phyloP scores from a whole-genome alignment of 2,113 vertebrate genomes.

The Cyanocitta stelleri region DNA sequence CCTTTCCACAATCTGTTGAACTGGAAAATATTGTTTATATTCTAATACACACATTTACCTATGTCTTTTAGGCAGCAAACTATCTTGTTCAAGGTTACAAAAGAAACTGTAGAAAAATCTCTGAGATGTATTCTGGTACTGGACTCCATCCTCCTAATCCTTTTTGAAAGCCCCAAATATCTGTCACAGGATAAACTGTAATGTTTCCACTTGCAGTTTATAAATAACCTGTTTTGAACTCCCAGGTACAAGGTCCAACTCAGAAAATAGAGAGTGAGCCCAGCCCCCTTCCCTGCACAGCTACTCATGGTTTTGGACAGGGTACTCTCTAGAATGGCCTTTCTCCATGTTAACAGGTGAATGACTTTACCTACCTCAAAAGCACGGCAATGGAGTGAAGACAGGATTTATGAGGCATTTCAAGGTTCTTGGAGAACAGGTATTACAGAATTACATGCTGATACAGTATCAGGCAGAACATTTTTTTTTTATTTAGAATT shows the following conservation, averaged over 20 bases:
- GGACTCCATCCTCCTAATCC: background rate
- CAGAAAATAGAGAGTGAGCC: background rate
- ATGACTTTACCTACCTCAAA: background rate
- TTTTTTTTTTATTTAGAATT: background rate
- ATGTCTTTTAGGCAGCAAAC: background rate
- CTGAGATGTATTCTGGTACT: background rate
- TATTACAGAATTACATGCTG: background rate
- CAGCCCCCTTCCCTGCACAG: background rate
- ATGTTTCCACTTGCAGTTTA: background rate
- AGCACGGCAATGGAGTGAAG: background rate
- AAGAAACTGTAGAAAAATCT: background rate
- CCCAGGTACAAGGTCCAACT: background rate
- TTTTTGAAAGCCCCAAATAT: background rate
- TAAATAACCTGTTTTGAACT: background rate
- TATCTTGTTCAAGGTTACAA: background rate
- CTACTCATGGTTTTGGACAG: background rate
- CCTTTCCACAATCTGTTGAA: background rate
- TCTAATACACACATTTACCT: background rate
- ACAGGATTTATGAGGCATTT: background rate
- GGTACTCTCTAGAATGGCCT: background rate
- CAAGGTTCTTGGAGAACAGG: background rate
- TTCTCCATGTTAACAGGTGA: background rate
- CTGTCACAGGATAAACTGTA: background rate
- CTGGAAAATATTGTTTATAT: background rate
- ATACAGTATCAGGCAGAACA: background rate